Base-by-base conservation (phyloP, 2,113 vertebrate species). In the Zosterops pallidus region DNA sequence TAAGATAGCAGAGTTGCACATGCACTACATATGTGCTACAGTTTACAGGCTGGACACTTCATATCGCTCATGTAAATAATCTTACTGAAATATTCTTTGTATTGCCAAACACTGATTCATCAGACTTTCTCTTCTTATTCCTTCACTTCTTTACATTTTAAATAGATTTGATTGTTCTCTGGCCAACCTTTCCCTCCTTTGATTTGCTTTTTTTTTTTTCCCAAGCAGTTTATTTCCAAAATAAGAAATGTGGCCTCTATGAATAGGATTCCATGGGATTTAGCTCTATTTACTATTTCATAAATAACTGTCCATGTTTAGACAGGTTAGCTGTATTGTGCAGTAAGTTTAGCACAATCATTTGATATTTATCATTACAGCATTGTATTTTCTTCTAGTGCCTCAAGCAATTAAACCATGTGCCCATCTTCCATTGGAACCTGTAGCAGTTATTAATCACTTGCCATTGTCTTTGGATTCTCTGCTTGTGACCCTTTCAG, bases 401-500 rank as follows among this genome's bases (percentile, higher is more conserved):
- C 74, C 91, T 83, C 63, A 52, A 80, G 75, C 82, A 95, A 95
- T 95, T 94, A 95, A 92, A 88, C 71, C 13, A 31, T 46, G 64
- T 91, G 87, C 56, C 46, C 59, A 67, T 95, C 82, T 91, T 92
- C 70, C 4, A 2, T 26, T 72, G 70, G 83, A 93, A 88, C 75
- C 55, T 94, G 57, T 41, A 80, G 47, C 49, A 93, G 83, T 86
- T 95, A 96, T 91, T 94, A 91, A 90, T 89, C 77, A 89, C 83
- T 94, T 68, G 16, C 68, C 69, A 76, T 93, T 92, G 90, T 94
- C 83, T 97, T 77, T 35, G 77, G 47, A 39, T 88, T 94, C 93
- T 95, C 60, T 95, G 21, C 60, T 63, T 71, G 60, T 57, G 83
- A 92, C 60, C 52, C 76, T 88, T 94, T 88, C 83, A 80, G 41